phyloP scores from a whole-genome alignment of 2,797 vertebrate species.

The Gadopsis bispinosus region DNA sequence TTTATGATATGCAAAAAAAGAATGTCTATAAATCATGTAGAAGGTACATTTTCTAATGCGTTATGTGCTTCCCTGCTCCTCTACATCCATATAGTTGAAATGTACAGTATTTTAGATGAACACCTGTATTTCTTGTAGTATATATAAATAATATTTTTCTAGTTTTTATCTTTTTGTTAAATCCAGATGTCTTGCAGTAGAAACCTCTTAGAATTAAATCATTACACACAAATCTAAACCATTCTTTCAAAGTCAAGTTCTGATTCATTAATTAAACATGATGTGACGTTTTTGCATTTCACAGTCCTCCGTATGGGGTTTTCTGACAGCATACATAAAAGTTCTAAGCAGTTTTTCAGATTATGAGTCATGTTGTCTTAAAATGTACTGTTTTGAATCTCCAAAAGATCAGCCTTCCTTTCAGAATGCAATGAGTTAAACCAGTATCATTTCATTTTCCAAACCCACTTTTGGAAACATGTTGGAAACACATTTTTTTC shows the following conservation, averaged over 20 bases:
- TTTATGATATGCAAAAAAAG: background rate
- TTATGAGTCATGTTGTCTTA: conserved; percentile 26
- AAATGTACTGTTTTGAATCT: conserved; percentile 31
- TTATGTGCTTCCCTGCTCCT: background rate
- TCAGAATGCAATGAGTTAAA: conserved; percentile 38
- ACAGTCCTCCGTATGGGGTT: background rate
- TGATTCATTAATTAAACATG: conserved; percentile 56
- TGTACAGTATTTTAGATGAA: background rate
- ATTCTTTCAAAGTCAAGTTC: conserved; percentile 41
- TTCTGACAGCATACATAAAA: conserved; percentile 47
- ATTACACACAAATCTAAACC: conserved; percentile 13
- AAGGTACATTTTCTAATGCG: no score
- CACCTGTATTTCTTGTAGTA: background rate
- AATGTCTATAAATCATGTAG: background rate
- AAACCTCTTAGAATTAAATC: conserved; percentile 24
- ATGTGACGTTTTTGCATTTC: conserved; percentile 42
- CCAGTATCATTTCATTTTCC: conserved; percentile 40
- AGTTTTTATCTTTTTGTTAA: background rate
- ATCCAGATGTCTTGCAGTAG: conserved; percentile 9
- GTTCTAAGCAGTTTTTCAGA: conserved; percentile 46
- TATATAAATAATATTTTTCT: background rate
- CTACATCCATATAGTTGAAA: background rate
- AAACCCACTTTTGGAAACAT: conserved; percentile 36
- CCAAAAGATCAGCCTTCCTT: conserved; percentile 33
- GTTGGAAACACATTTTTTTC: conserved; percentile 18